Evolutionary conservation across 2,888 invertebrate genomes (phyloP), one percentile per base, ranked within the genome.

Genomic region (Rhogogaster chlorosoma): DNA sequence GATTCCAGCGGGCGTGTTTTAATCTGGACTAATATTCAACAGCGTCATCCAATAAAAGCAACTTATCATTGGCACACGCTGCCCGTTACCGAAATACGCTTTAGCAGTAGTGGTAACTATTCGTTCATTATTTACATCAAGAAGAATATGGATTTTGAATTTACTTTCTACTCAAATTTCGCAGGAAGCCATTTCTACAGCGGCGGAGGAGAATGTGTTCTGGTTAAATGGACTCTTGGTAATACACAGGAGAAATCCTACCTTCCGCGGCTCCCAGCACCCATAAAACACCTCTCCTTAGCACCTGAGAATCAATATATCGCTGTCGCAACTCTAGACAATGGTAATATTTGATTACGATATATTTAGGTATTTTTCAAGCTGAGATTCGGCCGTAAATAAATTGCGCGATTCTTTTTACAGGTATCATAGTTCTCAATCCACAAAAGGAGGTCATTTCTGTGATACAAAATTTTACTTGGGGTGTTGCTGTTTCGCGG

Each of bases 21-120:
- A 26, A 90, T 97, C 15, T 97, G 96, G 96, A 95, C 94, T 80
- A 93, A 94, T 84, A 92, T 95, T 77, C 93, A 88, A 45, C 87
- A 89, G 67, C 73, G 84, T 26, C 87, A 86, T 87, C 89, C 91
- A 42, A 86, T 93, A 12, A 94, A 95, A 89, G 93, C 95, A 0
- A 92, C 95, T 1, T 95, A 95, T 89, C 97, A 97, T 91, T 98
- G 98, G 98, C 98, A 98, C 93, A 95, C 96, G 5, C 94, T 97
- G 77, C 95, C 96, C 49, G 96, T 97, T 0, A 94, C 94, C 71
- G 95, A 96, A 90, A 91, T 98, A 22, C 93, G 94, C 0, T 97
- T 97, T 90, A 96, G 97, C 15, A 92, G 89, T 88, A 92, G 91
- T 85, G 93, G 93, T 93, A 89, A 84, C 42, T 70, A 64, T 42